Conservation (phyloP, 2,797 vertebrate genomes). For the Gobio occitaniae region DNA sequence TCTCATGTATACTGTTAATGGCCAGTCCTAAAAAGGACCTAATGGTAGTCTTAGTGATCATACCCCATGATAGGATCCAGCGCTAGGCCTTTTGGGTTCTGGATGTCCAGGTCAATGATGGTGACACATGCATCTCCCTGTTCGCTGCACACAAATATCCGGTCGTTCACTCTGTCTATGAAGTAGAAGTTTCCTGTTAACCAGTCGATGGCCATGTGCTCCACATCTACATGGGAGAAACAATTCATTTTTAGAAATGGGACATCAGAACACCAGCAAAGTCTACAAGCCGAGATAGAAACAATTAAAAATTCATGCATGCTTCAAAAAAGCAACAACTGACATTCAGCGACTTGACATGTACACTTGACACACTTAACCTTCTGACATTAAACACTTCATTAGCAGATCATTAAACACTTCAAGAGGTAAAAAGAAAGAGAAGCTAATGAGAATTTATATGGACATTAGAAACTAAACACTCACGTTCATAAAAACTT, state of each 20-base stretch:
- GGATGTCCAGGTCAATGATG: conserved; percentile 84
- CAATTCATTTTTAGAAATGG: conserved; percentile 31
- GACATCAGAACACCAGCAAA: conserved; percentile 1
- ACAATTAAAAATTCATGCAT: conserved; percentile 48
- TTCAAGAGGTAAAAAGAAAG: conserved; percentile 20
- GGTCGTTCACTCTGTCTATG: conserved; percentile 80
- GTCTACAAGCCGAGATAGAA: background rate
- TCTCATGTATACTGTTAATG: background rate
- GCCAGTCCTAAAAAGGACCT: background rate
- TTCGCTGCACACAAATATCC: conserved; percentile 82
- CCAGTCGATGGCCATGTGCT: conserved; percentile 87
- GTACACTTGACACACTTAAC: conserved; percentile 47
- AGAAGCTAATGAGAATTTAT: conserved; percentile 27
- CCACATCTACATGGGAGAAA: conserved; percentile 76
- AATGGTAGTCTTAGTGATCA: conserved; percentile 51
- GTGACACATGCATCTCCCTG: conserved; percentile 81
- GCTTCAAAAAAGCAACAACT: conserved; percentile 41
- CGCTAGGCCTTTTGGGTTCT: conserved; percentile 83
- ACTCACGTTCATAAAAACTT: conserved; percentile 23
- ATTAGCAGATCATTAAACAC: conserved; percentile 51
- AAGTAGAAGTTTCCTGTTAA: conserved; percentile 87
- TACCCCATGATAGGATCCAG: conserved; percentile 85
- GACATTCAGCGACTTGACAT: conserved; percentile 32
- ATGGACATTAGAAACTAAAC: conserved; percentile 26
- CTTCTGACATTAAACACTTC: conserved; percentile 32